Evolutionary conservation across 2,797 vertebrate species (phyloP), one percentile per base, ranked within the genome.

Genomic region (Halcyon leucocephala): DNA sequence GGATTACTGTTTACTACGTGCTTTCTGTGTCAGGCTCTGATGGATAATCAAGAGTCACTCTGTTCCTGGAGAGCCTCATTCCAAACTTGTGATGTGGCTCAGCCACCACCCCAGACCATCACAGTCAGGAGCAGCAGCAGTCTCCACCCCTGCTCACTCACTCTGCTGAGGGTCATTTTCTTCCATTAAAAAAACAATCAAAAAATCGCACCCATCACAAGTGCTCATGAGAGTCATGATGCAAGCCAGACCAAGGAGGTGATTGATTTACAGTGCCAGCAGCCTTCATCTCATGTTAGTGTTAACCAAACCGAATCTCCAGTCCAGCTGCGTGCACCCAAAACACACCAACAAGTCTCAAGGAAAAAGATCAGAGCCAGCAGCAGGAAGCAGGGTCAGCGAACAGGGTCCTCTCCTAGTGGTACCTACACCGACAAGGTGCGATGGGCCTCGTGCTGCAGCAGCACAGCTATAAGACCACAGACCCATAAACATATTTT

Each of bases 381-480:
- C 17, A 57, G 24, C 6, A 74, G 44, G 48, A 67, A 49, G 29
- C 1, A 0, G 12, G 20, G 24, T 33, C 29, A 62, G 54, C 35
- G n/a, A 74, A 51, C 4, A 28, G 26, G 28, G 19, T 3, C n/a
- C 49, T 25, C 22, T 69, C 61, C 66, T 14, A 31, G 12, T 1
- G 11, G 21, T 12, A 28, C 21, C 67, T 54, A 22, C n/a, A 20
- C 13, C 0, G 0, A 16, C 2, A 31, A 46, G 18, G 25, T 15
- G 51, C 1, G 2, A n/a, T 5, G 58, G 84, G 77, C 20, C 52
- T 20, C 6, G 5, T 7, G 21, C 58, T 66, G 42, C 62, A 65
- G 21, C 65, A 92, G 31, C 70, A 82, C 33, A 73, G 55, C 29
- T 35, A 1, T 15, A 11, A n/a, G 37, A 33, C n/a, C 22, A 28